Evolutionary conservation across 2,797 vertebrate species (phyloP).

Genomic region (Serranus cabrilla): DNA sequence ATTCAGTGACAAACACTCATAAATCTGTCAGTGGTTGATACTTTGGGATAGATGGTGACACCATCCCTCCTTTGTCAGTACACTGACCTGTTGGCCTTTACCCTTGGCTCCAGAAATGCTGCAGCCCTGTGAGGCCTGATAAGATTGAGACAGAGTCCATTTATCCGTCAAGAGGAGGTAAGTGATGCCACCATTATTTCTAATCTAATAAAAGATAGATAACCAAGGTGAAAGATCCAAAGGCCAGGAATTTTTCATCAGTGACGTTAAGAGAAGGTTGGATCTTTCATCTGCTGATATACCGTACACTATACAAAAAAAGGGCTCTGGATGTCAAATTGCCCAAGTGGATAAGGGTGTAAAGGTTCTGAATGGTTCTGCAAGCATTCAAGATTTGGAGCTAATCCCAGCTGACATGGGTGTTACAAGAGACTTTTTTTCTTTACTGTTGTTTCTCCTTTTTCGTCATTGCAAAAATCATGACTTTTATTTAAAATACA

Average conservation of each 20-base stretch:
- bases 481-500: background rate
- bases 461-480: background rate
- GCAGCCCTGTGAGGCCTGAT: conserved; percentile 51
- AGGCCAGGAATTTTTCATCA: conserved; percentile 52
- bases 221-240: conserved; percentile 54
- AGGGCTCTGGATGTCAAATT: conserved; percentile 29
- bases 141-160: conserved; percentile 61
- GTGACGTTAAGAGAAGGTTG: conserved; percentile 39
- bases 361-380: too few relatives aligned
- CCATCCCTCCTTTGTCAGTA: conserved; percentile 45
- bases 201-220: conserved; percentile 65
- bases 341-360: conserved; percentile 19
- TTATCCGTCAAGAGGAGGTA: conserved; percentile 62
- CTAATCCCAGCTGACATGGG: too few relatives aligned
- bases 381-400: too few relatives aligned
- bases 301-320: conserved; percentile 17
- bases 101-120: conserved; percentile 30
- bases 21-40: conserved; percentile 38
- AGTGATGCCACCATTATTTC: conserved; percentile 55
- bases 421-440: background rate
- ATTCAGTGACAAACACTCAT: conserved; percentile 5
- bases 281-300: conserved; percentile 27
- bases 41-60: conserved; percentile 40
- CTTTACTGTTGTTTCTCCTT: background rate
- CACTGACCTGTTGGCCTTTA: conserved; percentile 49